These are phyloP conservation scores for Pelecanoides urinatrix DNA, from an alignment of 2,113 vertebrate genomes.

Conservation along the genomic window DNA sequence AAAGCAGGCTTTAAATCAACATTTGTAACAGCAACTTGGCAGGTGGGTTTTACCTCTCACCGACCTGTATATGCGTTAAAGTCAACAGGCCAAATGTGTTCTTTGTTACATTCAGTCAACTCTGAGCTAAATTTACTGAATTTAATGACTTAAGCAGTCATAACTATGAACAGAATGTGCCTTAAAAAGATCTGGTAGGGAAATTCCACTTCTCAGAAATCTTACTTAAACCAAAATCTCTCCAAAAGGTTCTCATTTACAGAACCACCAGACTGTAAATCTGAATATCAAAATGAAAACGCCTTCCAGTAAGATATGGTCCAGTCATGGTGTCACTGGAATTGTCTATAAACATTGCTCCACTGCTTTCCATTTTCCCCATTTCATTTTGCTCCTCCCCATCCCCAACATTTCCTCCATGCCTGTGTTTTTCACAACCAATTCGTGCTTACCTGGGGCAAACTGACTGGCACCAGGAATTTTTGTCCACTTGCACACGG, in stretches of 20 bases:
- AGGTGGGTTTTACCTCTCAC: conserved; percentile 20
- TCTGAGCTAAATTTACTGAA: not conserved
- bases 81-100: not conserved
- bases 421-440: not conserved
- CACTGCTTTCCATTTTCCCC: not conserved
- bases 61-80: not conserved
- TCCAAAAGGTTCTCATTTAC: not conserved
- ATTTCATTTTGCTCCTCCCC: not conserved
- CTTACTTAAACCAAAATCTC: not conserved
- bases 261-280: not conserved
- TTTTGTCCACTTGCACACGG: not conserved
- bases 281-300: not conserved
- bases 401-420: not conserved
- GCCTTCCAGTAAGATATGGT: not conserved
- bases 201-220: not conserved
- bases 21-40: not conserved
- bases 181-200: not conserved
- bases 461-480: not conserved
- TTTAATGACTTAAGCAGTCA: not conserved
- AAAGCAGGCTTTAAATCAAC: conserved; percentile 23
- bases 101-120: not conserved
- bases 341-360: not conserved
- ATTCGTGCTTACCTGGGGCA: not conserved
- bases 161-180: not conserved
- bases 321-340: rapidly evolving